A percentile compares a stretch with the other conserved stretches of the same genome.
Conservation (phyloP, 2,888 invertebrate species). For the Lottia scabra region DNA sequence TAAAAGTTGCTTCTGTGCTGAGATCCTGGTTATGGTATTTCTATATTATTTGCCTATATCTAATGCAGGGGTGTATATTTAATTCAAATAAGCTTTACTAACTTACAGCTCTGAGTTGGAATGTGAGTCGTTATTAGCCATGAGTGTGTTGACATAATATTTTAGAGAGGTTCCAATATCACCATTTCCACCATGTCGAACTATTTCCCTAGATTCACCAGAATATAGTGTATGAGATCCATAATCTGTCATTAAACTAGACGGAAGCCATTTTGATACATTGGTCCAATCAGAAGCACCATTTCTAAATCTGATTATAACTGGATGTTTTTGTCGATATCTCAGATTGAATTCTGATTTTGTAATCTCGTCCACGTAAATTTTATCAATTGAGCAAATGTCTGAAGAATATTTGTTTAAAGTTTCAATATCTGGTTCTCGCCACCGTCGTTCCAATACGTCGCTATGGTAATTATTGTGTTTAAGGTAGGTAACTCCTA, state of each 20-base stretch:
- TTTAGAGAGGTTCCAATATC: conserved; percentile 46
- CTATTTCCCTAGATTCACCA: conserved; percentile 58
- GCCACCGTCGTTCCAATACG: conserved; percentile 40
- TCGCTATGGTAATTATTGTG: not conserved
- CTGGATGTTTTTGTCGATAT: conserved; percentile 52
- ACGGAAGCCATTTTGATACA: conserved; percentile 48
- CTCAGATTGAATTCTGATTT: conserved; percentile 47
- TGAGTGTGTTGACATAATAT: conserved; percentile 45
- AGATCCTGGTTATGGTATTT: too few relatives aligned
- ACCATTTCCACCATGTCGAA: conserved; percentile 57
- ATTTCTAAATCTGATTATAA: conserved; percentile 53
- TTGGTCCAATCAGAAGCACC: conserved; percentile 58
- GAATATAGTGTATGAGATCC: conserved; percentile 50
- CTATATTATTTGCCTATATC: too few relatives aligned
- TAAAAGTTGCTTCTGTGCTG: too few relatives aligned
- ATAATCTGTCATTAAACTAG: conserved; percentile 45
- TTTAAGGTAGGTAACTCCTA: not conserved
- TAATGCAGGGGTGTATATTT: too few relatives aligned
- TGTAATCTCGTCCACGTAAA: conserved; percentile 38
- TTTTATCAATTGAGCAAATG: conserved; percentile 50
- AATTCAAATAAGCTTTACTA: too few relatives aligned
- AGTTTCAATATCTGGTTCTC: conserved; percentile 36
- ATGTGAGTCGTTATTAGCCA: conserved; percentile 14
- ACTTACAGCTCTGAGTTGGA: too few relatives aligned
- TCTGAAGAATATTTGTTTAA: conserved; percentile 32